Evolutionary conservation across 2,797 vertebrate genomes (phyloP).

Genomic region (Rhinophrynus dorsalis): DNA sequence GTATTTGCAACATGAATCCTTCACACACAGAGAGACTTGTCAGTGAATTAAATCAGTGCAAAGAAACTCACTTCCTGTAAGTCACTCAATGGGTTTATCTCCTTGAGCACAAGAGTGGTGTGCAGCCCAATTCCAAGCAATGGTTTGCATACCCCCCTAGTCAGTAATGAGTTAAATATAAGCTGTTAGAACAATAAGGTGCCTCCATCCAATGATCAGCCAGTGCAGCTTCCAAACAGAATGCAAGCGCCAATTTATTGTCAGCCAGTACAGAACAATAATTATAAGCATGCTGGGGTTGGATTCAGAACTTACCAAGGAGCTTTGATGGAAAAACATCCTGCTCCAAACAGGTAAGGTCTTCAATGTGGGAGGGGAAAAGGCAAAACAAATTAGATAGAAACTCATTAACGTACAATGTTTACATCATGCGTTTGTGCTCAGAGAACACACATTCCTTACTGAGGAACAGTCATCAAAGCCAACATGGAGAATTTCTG

Average conservation of each 20-base stretch:
- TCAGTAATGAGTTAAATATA: too few species aligned
- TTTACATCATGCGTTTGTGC: conserved; percentile 53
- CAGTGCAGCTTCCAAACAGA: conserved; percentile 63
- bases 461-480: conserved; percentile 6
- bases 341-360: conserved; percentile 99
- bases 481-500: too few species aligned
- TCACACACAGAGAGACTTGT: too few species aligned
- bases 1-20: too few species aligned
- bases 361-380: conserved; percentile 81
- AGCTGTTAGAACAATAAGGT: conserved; percentile 50
- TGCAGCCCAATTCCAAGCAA: too few species aligned
- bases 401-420: conserved; percentile 73
- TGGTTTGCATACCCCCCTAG: too few species aligned
- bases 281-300: conserved; percentile 85
- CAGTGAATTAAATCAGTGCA: too few species aligned
- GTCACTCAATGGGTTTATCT: too few species aligned
- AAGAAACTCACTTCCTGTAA: too few species aligned
- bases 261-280: conserved; percentile 66
- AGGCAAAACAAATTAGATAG: conserved; percentile 88
- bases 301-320: conserved; percentile 95
- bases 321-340: conserved; percentile 99
- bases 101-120: too few species aligned
- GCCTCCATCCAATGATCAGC: conserved; percentile 60
- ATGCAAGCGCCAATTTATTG: conserved; percentile 54
- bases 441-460: neutral